Conservation (phyloP, 2,888 invertebrate genomes). For the Bursaphelenchus okinawaensis region DNA sequence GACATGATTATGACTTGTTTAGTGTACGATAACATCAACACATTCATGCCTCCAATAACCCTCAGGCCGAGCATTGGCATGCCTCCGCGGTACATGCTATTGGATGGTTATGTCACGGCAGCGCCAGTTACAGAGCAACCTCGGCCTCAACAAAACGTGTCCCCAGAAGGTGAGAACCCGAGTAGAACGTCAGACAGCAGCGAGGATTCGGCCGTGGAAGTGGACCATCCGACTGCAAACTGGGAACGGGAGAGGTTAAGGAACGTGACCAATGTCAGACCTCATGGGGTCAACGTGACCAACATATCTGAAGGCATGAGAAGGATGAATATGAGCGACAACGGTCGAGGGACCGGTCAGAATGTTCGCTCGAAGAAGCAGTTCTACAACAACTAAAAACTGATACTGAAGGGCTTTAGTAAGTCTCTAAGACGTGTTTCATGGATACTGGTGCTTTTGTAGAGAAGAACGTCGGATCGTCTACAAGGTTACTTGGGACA, state of each 20-base stretch:
- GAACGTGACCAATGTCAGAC: not conserved
- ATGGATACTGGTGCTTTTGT: no score
- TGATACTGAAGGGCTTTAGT: no score
- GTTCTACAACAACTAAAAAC: no score
- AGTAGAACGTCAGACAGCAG: not conserved
- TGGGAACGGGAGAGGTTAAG: not conserved
- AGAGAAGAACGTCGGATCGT: no score
- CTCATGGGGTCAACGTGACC: not conserved
- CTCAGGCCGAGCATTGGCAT: not conserved
- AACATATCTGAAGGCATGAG: not conserved
- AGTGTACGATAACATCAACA: not conserved
- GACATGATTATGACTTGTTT: no score
- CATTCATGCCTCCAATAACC: not conserved
- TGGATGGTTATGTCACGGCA: no score
- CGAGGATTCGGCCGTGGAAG: not conserved
- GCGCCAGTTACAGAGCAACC: not conserved
- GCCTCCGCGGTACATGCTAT: not conserved
- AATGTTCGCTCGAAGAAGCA: not conserved
- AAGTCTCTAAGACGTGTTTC: no score
- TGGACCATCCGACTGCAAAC: not conserved
- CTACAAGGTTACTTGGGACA: no score
- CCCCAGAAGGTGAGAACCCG: not conserved
- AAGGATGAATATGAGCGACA: not conserved
- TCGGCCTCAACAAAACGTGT: not conserved
- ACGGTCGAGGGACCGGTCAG: not conserved